These are phyloP conservation scores for Thysanoteuthis rhombus DNA, from an alignment of 2,888 invertebrate species.

Conservation along the genomic window DNA sequence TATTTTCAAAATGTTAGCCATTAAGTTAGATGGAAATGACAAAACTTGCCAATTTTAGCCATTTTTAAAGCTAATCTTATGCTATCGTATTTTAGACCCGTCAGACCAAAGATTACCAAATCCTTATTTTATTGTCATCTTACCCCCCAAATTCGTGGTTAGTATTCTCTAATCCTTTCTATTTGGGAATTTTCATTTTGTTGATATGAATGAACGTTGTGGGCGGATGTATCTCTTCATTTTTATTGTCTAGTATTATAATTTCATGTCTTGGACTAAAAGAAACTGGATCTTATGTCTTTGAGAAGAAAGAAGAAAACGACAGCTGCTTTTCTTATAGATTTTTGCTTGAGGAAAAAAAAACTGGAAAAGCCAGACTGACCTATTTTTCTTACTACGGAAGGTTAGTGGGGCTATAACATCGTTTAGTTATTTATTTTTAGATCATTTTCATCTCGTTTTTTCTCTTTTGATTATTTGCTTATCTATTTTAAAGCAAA, in stretches of 20 bases:
- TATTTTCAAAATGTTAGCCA: no score
- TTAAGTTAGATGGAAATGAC: no score
- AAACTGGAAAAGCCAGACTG: not conserved
- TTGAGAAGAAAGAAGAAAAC: not conserved
- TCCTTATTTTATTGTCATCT: not conserved
- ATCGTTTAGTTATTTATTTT: not conserved
- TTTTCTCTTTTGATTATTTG: not conserved
- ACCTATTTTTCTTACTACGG: slow-evolving; percentile 1
- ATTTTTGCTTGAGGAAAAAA: not conserved
- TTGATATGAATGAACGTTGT: not conserved
- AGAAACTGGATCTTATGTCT: not conserved
- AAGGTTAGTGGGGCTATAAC: not conserved
- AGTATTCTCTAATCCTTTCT: no score
- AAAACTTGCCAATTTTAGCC: no score
- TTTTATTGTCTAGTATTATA: not conserved
- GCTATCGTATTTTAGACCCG: no score
- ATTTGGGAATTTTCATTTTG: not conserved
- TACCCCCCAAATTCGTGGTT: no score
- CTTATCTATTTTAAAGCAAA: not conserved
- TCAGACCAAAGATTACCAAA: no score
- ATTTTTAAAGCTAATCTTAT: no score
- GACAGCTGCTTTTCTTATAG: not conserved
- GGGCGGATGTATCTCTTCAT: not conserved
- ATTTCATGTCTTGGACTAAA: not conserved
- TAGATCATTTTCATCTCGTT: not conserved